phyloP scores from a whole-genome alignment of 2,888 invertebrate species.

The Torymus texanus region DNA sequence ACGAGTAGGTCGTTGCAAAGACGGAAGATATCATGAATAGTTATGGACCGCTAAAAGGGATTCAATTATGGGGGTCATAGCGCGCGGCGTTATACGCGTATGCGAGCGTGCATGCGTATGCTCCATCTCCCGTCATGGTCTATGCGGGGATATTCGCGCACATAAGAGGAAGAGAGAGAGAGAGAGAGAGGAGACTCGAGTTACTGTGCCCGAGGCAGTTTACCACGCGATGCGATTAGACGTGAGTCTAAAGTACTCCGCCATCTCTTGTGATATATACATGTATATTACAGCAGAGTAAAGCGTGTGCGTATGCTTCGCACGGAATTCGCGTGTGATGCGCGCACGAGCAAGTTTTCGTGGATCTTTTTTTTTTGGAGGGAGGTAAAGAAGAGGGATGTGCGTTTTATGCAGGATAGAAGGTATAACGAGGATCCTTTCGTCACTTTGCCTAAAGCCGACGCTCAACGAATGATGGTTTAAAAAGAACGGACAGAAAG shows the following conservation, averaged over 20 bases:
- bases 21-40: slow-evolving; percentile 48
- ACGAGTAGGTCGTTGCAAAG: not conserved
- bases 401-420: too few species aligned
- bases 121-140: not conserved
- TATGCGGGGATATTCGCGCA: not conserved
- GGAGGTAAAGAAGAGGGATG: too few species aligned
- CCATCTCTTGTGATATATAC: not conserved
- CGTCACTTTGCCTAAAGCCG: not conserved
- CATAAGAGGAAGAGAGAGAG: slow-evolving; percentile 7
- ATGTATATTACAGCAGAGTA: too few species aligned
- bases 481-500: too few species aligned
- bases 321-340: too few species aligned
- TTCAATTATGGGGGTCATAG: slow-evolving; percentile 40
- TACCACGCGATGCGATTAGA: slow-evolving; percentile 30
- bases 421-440: slow-evolving; percentile 5
- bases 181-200: slow-evolving; percentile 1
- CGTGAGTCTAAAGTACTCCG: not conserved
- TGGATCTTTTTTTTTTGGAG: too few species aligned
- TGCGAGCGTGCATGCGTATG: not conserved
- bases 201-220: slow-evolving; percentile 13
- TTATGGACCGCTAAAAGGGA: slow-evolving; percentile 50
- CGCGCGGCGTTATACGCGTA: not conserved
- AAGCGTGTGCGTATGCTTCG: too few species aligned
- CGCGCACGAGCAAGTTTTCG: not conserved
- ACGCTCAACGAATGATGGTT: too few species aligned